Conservation (phyloP, 2,888 invertebrate species). For the Orthosia incerta region DNA sequence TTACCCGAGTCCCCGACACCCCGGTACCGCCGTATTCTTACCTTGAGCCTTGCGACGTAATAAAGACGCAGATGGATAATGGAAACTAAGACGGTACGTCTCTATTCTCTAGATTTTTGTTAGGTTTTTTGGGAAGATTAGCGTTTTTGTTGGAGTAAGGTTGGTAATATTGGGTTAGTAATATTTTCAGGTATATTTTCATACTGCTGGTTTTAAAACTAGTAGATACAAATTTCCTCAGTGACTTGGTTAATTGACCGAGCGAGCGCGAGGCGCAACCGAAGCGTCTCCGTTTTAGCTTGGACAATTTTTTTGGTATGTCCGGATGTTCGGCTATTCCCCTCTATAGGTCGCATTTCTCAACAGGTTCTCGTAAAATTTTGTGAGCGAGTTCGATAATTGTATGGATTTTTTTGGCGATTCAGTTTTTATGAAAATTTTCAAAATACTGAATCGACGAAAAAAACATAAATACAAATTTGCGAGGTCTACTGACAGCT, state of each 20-base stretch:
- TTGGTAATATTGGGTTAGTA: neutral
- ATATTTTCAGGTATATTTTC: slow-evolving; percentile 5
- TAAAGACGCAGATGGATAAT: slow-evolving; percentile 49
- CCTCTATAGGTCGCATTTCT: too few relatives aligned
- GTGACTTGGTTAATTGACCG: neutral
- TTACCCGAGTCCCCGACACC: slow-evolving; percentile 59
- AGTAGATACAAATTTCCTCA: neutral
- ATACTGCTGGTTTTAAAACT: neutral
- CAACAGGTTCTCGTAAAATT: too few relatives aligned
- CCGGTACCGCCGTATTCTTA: slow-evolving; percentile 62
- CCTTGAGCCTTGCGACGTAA: slow-evolving; percentile 64
- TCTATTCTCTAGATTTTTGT: slow-evolving; percentile 35
- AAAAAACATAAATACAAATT: too few relatives aligned
- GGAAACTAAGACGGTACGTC: slow-evolving; percentile 40
- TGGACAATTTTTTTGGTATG: too few relatives aligned
- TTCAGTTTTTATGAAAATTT: too few relatives aligned
- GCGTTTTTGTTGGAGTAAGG: slow-evolving; percentile 10
- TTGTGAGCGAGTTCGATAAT: too few relatives aligned
- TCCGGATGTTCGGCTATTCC: too few relatives aligned
- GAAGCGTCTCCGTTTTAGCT: too few relatives aligned
- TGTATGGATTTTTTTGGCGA: too few relatives aligned
- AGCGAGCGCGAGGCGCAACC: too few relatives aligned
- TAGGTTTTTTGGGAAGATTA: slow-evolving; percentile 5
- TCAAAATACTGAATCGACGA: too few relatives aligned
- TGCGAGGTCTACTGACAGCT: too few relatives aligned